Base-by-base conservation (phyloP, 2,888 invertebrate genomes). In the Calephelis perditalis region DNA sequence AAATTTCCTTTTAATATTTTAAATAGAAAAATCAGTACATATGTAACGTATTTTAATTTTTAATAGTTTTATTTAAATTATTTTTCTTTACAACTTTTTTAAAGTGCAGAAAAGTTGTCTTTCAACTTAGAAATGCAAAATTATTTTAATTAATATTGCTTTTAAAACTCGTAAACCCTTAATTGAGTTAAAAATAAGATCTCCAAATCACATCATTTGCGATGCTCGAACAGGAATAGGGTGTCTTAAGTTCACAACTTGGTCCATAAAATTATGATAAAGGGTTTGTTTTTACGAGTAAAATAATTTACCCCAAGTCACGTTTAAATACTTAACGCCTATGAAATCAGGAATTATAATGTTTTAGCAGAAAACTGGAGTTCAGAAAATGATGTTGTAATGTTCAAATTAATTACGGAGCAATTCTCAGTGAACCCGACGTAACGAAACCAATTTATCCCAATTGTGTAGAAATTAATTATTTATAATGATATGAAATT, bases 211-310 rank as follows among this genome's bases (percentile, higher is more conserved):
- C 72, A 73, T 79, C 79, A 81, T 81, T 76, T 74, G 74, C 78
- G 70, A 77, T 76, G 73, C 76, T 75, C 75, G 73, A 73, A 82
- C 78, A 80, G 74, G 78, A 82, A 84, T 79, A 77, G 75, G 80
- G 79, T 79, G 77, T 79, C 77, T 76, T 74, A 78, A 78, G 77
- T 82, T 79, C 74, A 72, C 65, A 77, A 81, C 78, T 83, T 78
- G 67, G 73, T 67, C 80, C 79, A 80, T 84, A 78, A 85, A 86
- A 85, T 85, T 83, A 84, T 82, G 82, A 86, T 85, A 82, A 86
- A 85, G 84, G 79, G 79, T 82, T 84, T 77, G 76, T 83, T 84
- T 85, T 84, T 79, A 82, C 73, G 75, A 79, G 73, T 73, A 74
- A 76, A 82, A 84, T 82, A 77, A 77, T 77, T 81, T 79, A 82